Percentiles rank a stretch among this genome's conserved stretches.
Evolutionary conservation across 2,888 invertebrate genomes (phyloP).

Genomic region (Aleiodes alternator): DNA sequence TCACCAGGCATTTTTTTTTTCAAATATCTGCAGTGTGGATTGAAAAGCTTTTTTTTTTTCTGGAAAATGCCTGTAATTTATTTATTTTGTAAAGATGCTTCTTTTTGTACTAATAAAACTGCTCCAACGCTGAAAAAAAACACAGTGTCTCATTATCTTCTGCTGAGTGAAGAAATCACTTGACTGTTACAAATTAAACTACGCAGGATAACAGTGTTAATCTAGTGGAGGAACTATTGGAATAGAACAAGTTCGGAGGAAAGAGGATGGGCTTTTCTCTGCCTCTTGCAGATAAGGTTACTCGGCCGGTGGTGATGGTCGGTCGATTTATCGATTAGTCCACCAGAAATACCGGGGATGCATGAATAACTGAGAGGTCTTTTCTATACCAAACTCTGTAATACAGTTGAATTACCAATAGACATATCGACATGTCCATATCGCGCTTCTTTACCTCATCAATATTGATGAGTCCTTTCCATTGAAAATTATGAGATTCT

Average conservation of each 20-base stretch:
- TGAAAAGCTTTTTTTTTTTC: not conserved
- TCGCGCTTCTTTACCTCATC: too few species aligned
- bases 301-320: constrained; percentile 54
- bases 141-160: constrained; percentile 1
- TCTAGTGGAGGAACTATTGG: not conserved
- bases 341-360: constrained; percentile 66
- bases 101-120: constrained; percentile 73
- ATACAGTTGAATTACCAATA: constrained; percentile 52
- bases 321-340: constrained; percentile 72
- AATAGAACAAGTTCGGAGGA: not conserved
- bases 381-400: constrained; percentile 64
- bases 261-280: constrained; percentile 2
- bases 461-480: constrained; percentile 59
- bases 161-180: not conserved
- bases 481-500: constrained; percentile 72
- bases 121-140: constrained; percentile 56
- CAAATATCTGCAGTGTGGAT: constrained; percentile 1
- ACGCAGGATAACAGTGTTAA: not conserved
- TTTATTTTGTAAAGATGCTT: constrained; percentile 74
- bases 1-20: constrained; percentile 29
- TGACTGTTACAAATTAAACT: constrained; percentile 1
- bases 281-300: constrained; percentile 58
- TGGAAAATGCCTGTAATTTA: constrained; percentile 68
- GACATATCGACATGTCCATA: not conserved
- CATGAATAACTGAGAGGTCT: constrained; percentile 70